Percentiles rank a stretch among this genome's conserved stretches.
These are phyloP conservation scores for Nymphalis urticae DNA, from an alignment of 2,888 invertebrate genomes.

Conservation along the genomic window DNA sequence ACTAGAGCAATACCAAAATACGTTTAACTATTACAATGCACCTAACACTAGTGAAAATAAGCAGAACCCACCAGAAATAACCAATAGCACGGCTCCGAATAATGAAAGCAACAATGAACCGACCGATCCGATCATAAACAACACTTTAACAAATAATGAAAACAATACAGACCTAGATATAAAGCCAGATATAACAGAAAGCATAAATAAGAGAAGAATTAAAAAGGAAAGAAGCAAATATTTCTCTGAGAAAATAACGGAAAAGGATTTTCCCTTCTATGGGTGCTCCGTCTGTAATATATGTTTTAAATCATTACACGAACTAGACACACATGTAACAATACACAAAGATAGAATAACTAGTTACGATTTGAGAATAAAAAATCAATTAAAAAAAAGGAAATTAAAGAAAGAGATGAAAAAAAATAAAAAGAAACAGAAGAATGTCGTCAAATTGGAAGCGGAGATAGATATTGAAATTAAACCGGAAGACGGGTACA, in stretches of 20 bases:
- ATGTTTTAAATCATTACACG: constrained; percentile 53
- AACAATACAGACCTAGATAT: constrained; percentile 39
- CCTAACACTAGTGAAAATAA: constrained; percentile 1
- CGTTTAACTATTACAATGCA: constrained; percentile 19
- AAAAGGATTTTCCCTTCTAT: constrained; percentile 65
- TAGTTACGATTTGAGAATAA: constrained; percentile 65
- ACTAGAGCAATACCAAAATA: constrained; percentile 29
- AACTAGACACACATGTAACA: constrained; percentile 65
- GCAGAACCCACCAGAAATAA: background rate
- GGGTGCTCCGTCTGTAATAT: constrained; percentile 70
- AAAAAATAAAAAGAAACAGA: constrained; percentile 57
- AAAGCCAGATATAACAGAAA: constrained; percentile 46
- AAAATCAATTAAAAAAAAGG: constrained; percentile 62
- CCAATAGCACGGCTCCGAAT: background rate
- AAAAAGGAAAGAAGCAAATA: constrained; percentile 57
- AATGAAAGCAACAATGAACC: constrained; percentile 3
- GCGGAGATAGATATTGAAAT: constrained; percentile 56
- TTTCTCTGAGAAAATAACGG: constrained; percentile 66
- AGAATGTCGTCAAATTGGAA: constrained; percentile 48
- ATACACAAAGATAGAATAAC: constrained; percentile 68
- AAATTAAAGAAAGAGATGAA: constrained; percentile 61
- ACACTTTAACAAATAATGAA: constrained; percentile 18
- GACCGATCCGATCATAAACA: constrained; percentile 6
- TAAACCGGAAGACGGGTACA: constrained; percentile 73
- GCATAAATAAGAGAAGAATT: constrained; percentile 39